phyloP scores from a whole-genome alignment of 1,140 invertebrate species.

The Drosophila tani region DNA sequence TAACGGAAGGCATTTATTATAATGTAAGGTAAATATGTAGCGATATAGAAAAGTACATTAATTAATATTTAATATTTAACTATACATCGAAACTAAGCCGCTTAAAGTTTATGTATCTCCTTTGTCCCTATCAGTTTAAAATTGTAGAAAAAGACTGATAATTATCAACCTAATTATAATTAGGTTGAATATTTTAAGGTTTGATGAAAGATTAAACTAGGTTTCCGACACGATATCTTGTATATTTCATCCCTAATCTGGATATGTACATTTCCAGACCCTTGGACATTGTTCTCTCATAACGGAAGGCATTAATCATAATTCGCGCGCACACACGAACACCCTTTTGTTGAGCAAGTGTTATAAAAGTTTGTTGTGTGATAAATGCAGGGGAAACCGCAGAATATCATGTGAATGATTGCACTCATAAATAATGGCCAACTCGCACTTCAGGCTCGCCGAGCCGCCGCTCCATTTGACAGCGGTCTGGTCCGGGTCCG shows the following conservation, averaged over 20 bases:
- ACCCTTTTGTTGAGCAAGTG: constrained; percentile 61
- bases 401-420: constrained; percentile 83
- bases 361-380: constrained; percentile 77
- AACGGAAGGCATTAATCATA: constrained; percentile 51
- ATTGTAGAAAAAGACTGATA: no score
- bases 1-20: constrained; percentile 48
- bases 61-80: no score
- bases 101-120: no score
- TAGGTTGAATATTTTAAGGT: no score
- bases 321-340: not conserved
- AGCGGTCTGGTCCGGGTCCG: not conserved
- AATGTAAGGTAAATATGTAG: constrained; percentile 6
- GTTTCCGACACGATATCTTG: not conserved
- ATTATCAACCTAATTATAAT: no score
- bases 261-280: not conserved
- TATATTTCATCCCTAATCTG: constrained; percentile 3
- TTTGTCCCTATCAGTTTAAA: no score
- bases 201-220: no score
- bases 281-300: not conserved
- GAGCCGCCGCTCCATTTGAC: constrained; percentile 3
- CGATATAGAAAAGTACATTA: not conserved
- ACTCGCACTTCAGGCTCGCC: constrained; percentile 8
- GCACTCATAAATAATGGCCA: constrained; percentile 78
- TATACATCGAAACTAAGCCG: no score
- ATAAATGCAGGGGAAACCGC: constrained; percentile 78